Conservation (phyloP, 1,140 invertebrate genomes). For the Pseudomyrmex dendroicus region DNA sequence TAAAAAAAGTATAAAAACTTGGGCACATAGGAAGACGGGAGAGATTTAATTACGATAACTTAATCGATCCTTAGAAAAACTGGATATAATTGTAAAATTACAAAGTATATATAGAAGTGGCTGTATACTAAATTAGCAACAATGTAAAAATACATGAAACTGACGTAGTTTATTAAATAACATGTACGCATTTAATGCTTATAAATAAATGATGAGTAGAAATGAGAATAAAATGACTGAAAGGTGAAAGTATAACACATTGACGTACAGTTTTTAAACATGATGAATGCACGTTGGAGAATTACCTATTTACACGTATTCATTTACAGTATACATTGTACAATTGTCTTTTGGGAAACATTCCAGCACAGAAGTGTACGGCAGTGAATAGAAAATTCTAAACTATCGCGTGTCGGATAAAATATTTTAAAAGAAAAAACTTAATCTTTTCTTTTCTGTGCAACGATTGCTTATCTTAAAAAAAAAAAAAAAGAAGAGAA, state of each 20-base stretch:
- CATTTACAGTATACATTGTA: not conserved
- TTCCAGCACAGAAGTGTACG: not conserved
- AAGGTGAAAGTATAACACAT: not conserved
- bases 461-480: not conserved
- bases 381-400: slow-evolving; percentile 57
- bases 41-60: no score
- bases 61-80: no score
- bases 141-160: slow-evolving; percentile 31
- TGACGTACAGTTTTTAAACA: not conserved
- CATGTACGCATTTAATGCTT: not conserved
- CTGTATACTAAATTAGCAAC: not conserved
- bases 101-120: not conserved
- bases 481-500: not conserved
- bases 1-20: no score
- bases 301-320: not conserved
- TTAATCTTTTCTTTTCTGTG: not conserved
- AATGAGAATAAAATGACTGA: not conserved
- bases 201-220: slow-evolving; percentile 25
- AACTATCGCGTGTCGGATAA: not conserved
- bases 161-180: slow-evolving; percentile 21
- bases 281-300: not conserved
- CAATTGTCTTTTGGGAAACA: slow-evolving; percentile 2
- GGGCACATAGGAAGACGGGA: no score
- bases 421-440: not conserved
- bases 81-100: no score